phyloP scores from a whole-genome alignment of 64 coral and sea anemone genomes.

The Montipora efflorescens region DNA sequence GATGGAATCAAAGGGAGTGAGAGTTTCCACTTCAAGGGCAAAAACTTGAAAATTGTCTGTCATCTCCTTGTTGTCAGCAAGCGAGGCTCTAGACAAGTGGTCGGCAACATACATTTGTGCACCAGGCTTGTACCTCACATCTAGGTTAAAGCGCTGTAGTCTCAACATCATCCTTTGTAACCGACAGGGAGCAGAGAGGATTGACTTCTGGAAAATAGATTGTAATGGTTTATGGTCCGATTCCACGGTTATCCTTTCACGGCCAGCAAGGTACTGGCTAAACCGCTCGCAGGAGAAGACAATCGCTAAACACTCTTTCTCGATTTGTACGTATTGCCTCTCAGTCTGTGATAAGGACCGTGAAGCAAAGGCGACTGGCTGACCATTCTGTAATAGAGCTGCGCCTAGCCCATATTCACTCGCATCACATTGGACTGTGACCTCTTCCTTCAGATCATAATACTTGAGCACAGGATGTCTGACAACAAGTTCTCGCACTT shows the following conservation, averaged over 20 bases:
- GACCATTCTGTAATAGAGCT: conserved; percentile 36
- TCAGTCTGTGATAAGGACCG: conserved; percentile 42
- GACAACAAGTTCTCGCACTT: conserved; percentile 12
- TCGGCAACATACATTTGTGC: conserved; percentile 61
- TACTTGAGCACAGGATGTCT: conserved; percentile 45
- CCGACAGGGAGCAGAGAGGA: conserved; percentile 39
- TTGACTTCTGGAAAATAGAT: conserved; percentile 49
- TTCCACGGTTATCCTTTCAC: conserved; percentile 30
- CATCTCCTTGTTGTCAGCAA: neutral
- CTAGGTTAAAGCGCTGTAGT: conserved; percentile 54
- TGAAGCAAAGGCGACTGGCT: conserved; percentile 53
- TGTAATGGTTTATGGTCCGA: conserved; percentile 56
- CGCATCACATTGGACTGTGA: conserved; percentile 45
- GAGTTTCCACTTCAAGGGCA: conserved; percentile 53
- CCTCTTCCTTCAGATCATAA: conserved; percentile 21
- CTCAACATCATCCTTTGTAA: conserved; percentile 45
- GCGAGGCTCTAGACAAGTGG: conserved; percentile 60
- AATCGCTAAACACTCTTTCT: conserved; percentile 53
- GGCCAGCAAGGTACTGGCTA: conserved; percentile 50
- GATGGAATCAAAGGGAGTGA: conserved; percentile 60
- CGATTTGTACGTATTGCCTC: conserved; percentile 38
- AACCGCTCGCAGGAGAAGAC: conserved; percentile 8
- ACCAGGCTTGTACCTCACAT: conserved; percentile 45
- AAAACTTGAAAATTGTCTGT: conserved; percentile 64
- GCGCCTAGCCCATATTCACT: conserved; percentile 20